Evolutionary conservation across 2,797 vertebrate species (phyloP), one percentile per base, ranked within the genome.

Genomic region (Parauchenoglanis ngamensis): DNA sequence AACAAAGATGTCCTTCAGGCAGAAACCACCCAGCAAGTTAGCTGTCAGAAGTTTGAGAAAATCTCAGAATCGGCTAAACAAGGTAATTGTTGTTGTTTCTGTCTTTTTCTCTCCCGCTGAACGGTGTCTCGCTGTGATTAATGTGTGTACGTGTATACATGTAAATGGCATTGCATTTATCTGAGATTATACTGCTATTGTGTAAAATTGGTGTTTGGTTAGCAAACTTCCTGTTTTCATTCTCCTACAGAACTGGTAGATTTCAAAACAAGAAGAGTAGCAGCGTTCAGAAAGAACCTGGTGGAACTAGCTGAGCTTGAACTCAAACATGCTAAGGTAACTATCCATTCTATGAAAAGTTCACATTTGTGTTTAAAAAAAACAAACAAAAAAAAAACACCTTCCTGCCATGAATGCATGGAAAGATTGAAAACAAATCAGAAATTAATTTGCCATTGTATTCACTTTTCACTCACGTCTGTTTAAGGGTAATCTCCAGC

Each of bases 11-110:
- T 99, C 72, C 95, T 99, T n/a, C 97, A 98, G 93, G 97, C 98
- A 3, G 98, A 99, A 95, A 99, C 97, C 77, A 96, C 96, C 92
- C 98, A 99, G 91, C 98, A 99, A 90, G 93, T 99, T 92, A 97
- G 97, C 94, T 99, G 98, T 96, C 97, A 98, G 94, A 99, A 99
- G 94, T 99, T 99, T 94, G 98, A 99, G 94, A 99, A 99, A 94
- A 99, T 99, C 93, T 99, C 98, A 1, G 98, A 99, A 94, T 99
- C 98, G 0, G 98, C 98, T 89, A 99, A 99, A 94, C 98, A 99
- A 97, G 98, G 97, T 98, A 96, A 49, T 84, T 57, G 19, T 12
- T 54, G 12, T 84, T 40, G 49, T 40, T 57, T 40, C 4, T 10
- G 46, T 21, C 25, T 10, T 28, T 72, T 35, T 80, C 46, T 25